Evolutionary conservation across 2,888 invertebrate genomes (phyloP).

Genomic region (Mechanitis messenoides): DNA sequence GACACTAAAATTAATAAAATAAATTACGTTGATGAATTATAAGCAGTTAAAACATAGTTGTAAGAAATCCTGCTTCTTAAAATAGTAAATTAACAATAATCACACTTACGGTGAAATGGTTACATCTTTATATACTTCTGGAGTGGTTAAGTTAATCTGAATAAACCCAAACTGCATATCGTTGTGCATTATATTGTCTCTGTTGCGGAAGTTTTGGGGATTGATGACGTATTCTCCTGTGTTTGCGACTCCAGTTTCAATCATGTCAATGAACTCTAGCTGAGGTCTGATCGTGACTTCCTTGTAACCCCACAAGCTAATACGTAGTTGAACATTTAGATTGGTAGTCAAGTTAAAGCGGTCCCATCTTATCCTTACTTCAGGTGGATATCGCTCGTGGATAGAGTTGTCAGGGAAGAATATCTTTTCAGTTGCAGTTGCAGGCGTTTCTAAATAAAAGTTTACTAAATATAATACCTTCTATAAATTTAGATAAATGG

Average conservation of each 20-base stretch:
- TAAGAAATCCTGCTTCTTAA: not conserved
- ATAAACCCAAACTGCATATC: conserved; percentile 92
- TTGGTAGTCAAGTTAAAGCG: conserved; percentile 90
- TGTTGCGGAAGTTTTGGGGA: conserved; percentile 82
- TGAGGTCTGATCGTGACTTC: conserved; percentile 89
- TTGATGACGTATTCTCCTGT: conserved; percentile 84
- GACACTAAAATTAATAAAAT: conserved; percentile 57
- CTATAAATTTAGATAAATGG: conserved; percentile 3
- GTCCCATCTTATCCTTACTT: conserved; percentile 89
- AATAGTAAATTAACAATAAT: not conserved
- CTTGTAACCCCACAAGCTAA: conserved; percentile 93
- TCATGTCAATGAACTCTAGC: conserved; percentile 85
- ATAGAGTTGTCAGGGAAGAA: conserved; percentile 85
- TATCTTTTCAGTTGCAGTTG: conserved; percentile 89
- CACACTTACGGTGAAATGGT: conserved; percentile 84
- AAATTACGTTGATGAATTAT: not conserved
- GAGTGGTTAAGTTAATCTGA: conserved; percentile 90
- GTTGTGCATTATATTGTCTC: conserved; percentile 80
- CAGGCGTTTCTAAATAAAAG: conserved; percentile 85
- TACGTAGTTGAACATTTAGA: conserved; percentile 83
- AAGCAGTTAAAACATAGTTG: not conserved
- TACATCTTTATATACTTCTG: conserved; percentile 79
- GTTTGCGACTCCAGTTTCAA: conserved; percentile 81
- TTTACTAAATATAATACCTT: not conserved
- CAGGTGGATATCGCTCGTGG: conserved; percentile 83